Evolutionary conservation across 2,113 vertebrate genomes (phyloP).

Genomic region (Suncus etruscus): DNA sequence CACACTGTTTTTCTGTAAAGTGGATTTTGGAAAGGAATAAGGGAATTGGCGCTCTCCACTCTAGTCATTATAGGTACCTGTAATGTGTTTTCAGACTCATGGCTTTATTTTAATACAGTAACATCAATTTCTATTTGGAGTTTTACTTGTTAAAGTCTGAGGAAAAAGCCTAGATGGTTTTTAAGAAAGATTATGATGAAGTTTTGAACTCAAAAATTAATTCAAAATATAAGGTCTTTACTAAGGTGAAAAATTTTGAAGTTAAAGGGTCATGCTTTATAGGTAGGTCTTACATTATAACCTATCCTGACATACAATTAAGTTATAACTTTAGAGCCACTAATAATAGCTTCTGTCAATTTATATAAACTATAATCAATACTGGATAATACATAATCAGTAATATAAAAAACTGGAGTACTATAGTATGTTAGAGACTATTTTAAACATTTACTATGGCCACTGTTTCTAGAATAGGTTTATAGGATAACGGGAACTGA

Average conservation of each 20-base stretch:
- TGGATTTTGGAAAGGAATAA: neutral
- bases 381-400: neutral
- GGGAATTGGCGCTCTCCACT: neutral
- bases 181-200: neutral
- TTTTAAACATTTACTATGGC: constrained; percentile 7
- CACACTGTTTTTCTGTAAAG: neutral
- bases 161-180: neutral
- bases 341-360: neutral
- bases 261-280: constrained; percentile 1
- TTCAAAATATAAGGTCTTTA: constrained; percentile 35
- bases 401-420: neutral
- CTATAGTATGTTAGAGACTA: neutral
- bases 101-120: constrained; percentile 37
- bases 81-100: neutral
- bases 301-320: neutral
- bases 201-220: constrained; percentile 20
- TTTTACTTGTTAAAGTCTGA: constrained; percentile 6
- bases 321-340: neutral
- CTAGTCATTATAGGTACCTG: neutral
- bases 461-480: neutral
- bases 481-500: neutral
- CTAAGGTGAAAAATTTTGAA: neutral
- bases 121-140: neutral
- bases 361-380: constrained; percentile 7
- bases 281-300: neutral